Evolutionary conservation across 2,113 vertebrate genomes (phyloP).

Genomic region (Notothenia coriiceps): DNA sequence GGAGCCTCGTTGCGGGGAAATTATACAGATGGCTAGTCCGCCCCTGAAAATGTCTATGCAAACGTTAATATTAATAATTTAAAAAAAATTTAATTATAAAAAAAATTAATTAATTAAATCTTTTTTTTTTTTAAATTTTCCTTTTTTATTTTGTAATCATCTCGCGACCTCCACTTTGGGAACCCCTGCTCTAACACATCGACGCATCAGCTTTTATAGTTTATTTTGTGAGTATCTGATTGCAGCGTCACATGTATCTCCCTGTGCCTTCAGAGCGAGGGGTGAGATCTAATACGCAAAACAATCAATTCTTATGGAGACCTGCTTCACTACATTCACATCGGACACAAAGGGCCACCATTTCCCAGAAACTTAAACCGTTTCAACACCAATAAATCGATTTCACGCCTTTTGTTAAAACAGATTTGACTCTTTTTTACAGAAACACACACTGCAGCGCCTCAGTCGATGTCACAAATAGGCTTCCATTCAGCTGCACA

Average conservation of each 20-base stretch:
- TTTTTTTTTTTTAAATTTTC: too few species aligned
- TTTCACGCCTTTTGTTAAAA: constrained; percentile 49
- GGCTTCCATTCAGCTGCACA: constrained; percentile 24
- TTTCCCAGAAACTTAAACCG: constrained; percentile 21
- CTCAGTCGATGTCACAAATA: constrained; percentile 36
- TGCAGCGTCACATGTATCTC: constrained; percentile 38
- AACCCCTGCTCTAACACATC: too few species aligned
- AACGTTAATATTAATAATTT: too few species aligned
- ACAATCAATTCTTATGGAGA: constrained; percentile 56
- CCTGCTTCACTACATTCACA: constrained; percentile 38
- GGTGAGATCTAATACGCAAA: constrained; percentile 32
- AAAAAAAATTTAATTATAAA: too few species aligned
- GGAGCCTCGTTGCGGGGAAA: too few species aligned
- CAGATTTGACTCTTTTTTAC: constrained; percentile 29
- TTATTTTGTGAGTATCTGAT: constrained; percentile 43
- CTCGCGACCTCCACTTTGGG: too few species aligned
- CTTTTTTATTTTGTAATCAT: too few species aligned
- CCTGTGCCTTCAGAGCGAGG: constrained; percentile 6
- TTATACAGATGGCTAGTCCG: too few species aligned
- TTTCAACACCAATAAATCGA: constrained; percentile 41
- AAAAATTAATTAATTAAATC: too few species aligned
- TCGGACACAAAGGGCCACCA: constrained; percentile 25
- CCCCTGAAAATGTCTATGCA: too few species aligned
- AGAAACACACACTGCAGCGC: neutral
- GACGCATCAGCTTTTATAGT: too few species aligned